A percentile compares a stretch with the other conserved stretches of the same genome.
Evolutionary conservation across 2,113 vertebrate species (phyloP).

Genomic region (Colinus virginianus): DNA sequence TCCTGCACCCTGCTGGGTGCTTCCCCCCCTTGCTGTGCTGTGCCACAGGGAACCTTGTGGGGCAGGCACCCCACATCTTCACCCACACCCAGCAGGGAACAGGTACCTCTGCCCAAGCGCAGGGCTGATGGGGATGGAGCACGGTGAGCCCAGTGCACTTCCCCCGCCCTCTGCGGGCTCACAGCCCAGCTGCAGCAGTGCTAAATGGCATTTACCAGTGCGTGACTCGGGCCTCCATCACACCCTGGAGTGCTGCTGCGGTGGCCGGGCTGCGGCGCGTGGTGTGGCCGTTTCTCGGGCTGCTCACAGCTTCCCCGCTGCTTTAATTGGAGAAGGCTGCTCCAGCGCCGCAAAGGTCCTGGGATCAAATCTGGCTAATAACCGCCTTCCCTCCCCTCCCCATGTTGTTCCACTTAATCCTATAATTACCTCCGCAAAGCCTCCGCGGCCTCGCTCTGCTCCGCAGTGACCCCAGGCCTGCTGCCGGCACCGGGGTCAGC

Average conservation of each 20-base stretch:
- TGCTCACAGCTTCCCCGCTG: fast-evolving
- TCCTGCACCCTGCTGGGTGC: not conserved
- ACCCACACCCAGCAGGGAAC: not conserved
- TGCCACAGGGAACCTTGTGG: not conserved
- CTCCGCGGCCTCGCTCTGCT: not conserved
- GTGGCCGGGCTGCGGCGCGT: not conserved
- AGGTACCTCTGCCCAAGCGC: not conserved
- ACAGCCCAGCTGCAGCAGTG: not conserved
- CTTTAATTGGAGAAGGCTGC: slow-evolving; percentile 35
- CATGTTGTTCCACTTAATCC: slow-evolving; percentile 53
- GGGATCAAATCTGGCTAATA: slow-evolving; percentile 52
- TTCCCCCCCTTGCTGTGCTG: not conserved
- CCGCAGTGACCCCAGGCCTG: not conserved
- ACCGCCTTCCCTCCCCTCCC: not conserved
- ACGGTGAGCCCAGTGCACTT: not conserved
- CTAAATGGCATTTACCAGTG: not conserved
- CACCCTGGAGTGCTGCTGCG: not conserved
- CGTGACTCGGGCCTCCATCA: not conserved
- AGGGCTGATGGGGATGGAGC: not conserved
- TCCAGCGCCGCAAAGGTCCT: not conserved
- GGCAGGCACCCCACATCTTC: not conserved
- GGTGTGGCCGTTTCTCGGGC: not conserved
- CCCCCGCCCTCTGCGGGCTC: fast-evolving
- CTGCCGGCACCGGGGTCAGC: not conserved
- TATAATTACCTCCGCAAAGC: slow-evolving; percentile 54